Evolutionary conservation across 1,140 invertebrate genomes (phyloP).

Genomic region (Aphelenchoides avenae): DNA sequence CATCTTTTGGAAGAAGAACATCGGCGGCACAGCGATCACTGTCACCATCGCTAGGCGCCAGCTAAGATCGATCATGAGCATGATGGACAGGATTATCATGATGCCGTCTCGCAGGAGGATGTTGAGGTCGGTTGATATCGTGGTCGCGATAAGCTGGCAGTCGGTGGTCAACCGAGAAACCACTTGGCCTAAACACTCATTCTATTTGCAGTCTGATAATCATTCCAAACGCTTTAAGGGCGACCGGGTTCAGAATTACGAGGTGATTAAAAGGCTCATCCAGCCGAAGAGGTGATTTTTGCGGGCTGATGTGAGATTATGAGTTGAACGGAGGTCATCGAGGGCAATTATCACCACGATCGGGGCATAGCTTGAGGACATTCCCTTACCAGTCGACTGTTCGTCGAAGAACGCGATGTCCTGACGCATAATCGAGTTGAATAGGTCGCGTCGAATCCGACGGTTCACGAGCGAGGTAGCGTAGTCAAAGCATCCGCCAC

Average conservation of each 20-base stretch:
- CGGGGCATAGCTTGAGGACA: too few species aligned
- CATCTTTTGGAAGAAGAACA: slow-evolving; percentile 59
- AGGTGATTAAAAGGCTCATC: too few species aligned
- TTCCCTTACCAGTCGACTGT: slow-evolving; percentile 7
- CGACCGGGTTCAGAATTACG: too few species aligned
- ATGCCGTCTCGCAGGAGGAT: slow-evolving; percentile 53
- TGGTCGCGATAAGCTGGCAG: slow-evolving; percentile 23
- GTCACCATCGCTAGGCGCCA: slow-evolving; percentile 61
- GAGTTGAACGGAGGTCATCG: slow-evolving; percentile 35
- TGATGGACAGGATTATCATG: slow-evolving; percentile 54
- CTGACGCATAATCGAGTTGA: slow-evolving; percentile 19
- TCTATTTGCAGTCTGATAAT: too few species aligned
- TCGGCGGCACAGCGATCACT: slow-evolving; percentile 60
- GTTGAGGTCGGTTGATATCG: slow-evolving; percentile 29
- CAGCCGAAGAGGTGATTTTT: too few species aligned
- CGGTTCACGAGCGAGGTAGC: slow-evolving; percentile 40
- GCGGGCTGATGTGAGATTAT: slow-evolving; percentile 43
- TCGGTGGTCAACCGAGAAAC: slow-evolving; percentile 39
- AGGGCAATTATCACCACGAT: too few species aligned
- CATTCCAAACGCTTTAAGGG: too few species aligned
- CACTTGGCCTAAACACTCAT: too few species aligned
- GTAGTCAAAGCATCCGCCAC: slow-evolving; percentile 39
- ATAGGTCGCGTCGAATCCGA: slow-evolving; percentile 29
- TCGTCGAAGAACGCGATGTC: slow-evolving; percentile 6
- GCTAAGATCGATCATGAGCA: slow-evolving; percentile 61